Percentiles rank a stretch among this genome's conserved stretches.
These are phyloP conservation scores for Dinoponera quadriceps DNA, from an alignment of 1,140 invertebrate species.

Conservation along the genomic window DNA sequence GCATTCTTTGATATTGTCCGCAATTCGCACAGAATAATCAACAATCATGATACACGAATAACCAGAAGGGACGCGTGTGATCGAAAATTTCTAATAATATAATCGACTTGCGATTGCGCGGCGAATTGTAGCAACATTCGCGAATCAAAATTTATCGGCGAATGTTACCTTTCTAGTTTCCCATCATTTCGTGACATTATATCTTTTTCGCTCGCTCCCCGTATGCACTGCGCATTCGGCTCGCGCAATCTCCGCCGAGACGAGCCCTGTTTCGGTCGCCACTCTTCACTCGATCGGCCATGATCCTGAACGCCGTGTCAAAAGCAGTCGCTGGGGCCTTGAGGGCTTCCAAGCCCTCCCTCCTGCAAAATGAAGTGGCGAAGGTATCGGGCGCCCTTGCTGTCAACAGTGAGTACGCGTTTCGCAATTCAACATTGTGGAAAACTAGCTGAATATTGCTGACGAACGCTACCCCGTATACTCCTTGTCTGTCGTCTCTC, in stretches of 20 bases:
- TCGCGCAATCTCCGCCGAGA: conserved; percentile 12
- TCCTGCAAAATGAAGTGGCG: conserved; percentile 86
- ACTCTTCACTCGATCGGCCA: conserved; percentile 83
- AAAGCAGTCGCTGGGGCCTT: conserved; percentile 87
- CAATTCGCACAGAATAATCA: conserved; percentile 18
- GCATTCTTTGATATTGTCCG: conserved; percentile 36
- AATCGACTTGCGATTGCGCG: too few species aligned
- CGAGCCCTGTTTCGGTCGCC: conserved; percentile 72
- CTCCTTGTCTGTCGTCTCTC: neutral
- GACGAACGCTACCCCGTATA: neutral
- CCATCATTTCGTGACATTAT: too few species aligned
- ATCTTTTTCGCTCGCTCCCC: too few species aligned
- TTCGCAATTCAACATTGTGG: neutral
- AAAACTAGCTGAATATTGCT: neutral
- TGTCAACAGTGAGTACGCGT: conserved; percentile 87
- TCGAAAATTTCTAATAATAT: too few species aligned
- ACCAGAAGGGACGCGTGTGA: too few species aligned
- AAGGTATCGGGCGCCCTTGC: conserved; percentile 86
- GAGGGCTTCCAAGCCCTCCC: conserved; percentile 87
- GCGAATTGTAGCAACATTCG: too few species aligned
- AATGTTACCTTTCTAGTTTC: too few species aligned
- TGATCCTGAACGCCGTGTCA: conserved; percentile 88
- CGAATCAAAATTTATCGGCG: too few species aligned
- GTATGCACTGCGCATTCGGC: conserved; percentile 7
- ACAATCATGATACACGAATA: too few species aligned